Evolutionary conservation across 1,140 invertebrate species (phyloP), one percentile per base, ranked within the genome.

Genomic region (Pissodes strobi): DNA sequence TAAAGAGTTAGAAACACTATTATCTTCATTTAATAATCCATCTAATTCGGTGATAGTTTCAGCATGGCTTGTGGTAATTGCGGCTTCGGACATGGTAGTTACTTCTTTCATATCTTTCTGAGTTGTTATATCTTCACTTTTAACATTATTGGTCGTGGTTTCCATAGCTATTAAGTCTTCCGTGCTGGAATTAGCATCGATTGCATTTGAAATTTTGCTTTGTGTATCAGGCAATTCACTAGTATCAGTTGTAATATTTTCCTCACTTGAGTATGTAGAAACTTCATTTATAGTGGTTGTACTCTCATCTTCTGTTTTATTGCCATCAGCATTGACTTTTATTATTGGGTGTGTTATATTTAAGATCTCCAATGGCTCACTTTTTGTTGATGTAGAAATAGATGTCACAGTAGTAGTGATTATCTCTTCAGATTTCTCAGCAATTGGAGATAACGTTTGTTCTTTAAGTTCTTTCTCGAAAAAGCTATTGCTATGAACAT

Each of bases 121-220:
- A 39, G 62, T 51, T 10, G 51, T 34, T 17, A 21, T 34, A 17
- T 17, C 43, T 37, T 55, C 27, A n/a, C 45, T 22, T 48, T 69
- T 72, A 25, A 64, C 10, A 17, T 65, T 59, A 60, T 69, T 67
- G 1, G 74, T 78, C 6, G 76, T 78, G 8, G 75, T 73, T 68
- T 76, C 76, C 63, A 76, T 62, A 2, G 76, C 72, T 18, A 77
- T 69, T 30, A 76, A 64, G 53, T 77, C 76, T 67, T 76, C 74
- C 13, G 72, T 75, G 45, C 72, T 75, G 13, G 67, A 69, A 49
- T 45, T 66, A 2, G 64, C 37, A 34, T 69, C 70, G 43, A 68
- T 65, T 17, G 56, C 38, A 37, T 68, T 69, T 5, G 17, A 12
- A 19, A 15, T 15, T 27, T 18, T 23, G 13, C 19, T 21, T 21